Conservation (phyloP, 2,888 invertebrate genomes). For the Blastobasis lacticolella region DNA sequence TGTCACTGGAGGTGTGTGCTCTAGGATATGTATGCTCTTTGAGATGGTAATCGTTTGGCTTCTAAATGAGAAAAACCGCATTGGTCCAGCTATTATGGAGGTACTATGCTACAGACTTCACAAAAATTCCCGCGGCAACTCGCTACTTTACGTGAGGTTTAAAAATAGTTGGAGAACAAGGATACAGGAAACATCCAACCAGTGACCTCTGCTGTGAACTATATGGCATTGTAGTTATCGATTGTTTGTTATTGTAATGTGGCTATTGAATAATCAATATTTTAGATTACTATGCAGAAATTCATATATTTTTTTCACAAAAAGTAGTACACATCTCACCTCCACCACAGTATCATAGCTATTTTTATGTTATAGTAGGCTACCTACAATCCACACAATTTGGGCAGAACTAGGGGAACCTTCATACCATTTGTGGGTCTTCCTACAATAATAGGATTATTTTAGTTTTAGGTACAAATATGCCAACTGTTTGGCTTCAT, state of each 20-base stretch:
- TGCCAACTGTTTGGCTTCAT: conserved; percentile 26
- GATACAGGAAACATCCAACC: no score
- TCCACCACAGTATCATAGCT: neutral
- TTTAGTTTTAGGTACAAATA: conserved; percentile 18
- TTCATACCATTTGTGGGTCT: conserved; percentile 26
- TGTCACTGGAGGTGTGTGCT: no score
- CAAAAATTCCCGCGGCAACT: no score
- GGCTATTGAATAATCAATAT: neutral
- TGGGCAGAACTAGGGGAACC: conserved; percentile 13
- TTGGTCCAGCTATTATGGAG: no score
- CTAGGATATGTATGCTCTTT: no score
- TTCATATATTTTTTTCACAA: neutral
- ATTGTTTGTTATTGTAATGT: neutral
- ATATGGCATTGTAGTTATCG: no score
- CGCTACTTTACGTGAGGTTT: no score
- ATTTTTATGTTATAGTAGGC: neutral
- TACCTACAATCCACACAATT: neutral
- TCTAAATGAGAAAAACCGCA: no score
- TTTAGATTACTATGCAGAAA: neutral
- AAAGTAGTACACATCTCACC: neutral
- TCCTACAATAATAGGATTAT: conserved; percentile 41
- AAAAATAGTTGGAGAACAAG: no score
- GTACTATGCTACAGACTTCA: no score
- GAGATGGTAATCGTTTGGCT: no score
- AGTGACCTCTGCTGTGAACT: no score